Base-by-base conservation (phyloP, 1,140 invertebrate genomes). In the Oryctes rhinoceros region DNA sequence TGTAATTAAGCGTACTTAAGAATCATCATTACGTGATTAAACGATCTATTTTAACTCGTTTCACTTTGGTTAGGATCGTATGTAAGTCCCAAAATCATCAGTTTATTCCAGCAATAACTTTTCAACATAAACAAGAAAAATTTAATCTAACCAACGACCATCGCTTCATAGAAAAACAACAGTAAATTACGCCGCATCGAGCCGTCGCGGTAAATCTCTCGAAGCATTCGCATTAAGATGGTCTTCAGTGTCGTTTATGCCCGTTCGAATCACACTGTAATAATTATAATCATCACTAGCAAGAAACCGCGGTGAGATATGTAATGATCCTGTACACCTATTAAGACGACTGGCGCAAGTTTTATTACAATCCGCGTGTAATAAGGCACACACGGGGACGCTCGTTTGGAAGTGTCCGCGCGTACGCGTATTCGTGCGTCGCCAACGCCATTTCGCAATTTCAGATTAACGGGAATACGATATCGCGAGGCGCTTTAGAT, bases 221-320 rank as follows among this genome's bases (percentile, higher is more conserved):
- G 65, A 62, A 62, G 53, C 15, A 20, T 20, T 62, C 53, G 20
- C 53, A 62, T 62, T 62, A 62, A 62, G 20, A 62, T 71, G 18
- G 65, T 71, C 24, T 30, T 30, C 6, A 24, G 9, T 71, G 65
- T 71, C 9, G 24, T 20, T 30, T 71, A 71, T 30, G 24, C 65
- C 18, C n/a, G 18, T 71, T 67, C 20, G 20, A 71, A 71, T 71
- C 20, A 24, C 65, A 71, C 20, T 71, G 35, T 24, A 24, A 71
- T 71, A 71, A 71, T 71, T 71, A 71, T 71, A 71, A 71, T 71
- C 20, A 71, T 71, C 65, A 24, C 65, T 71, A 71, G 30, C 24
- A 71, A 35, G 24, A 35, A 30, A 24, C 7, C 65, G 65, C 24
- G 65, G 20, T 24, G 65, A 71, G 65, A 71, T 35, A 71, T 71